Base-by-base conservation (phyloP, 1,140 invertebrate species). In the Zophobas atratus region DNA sequence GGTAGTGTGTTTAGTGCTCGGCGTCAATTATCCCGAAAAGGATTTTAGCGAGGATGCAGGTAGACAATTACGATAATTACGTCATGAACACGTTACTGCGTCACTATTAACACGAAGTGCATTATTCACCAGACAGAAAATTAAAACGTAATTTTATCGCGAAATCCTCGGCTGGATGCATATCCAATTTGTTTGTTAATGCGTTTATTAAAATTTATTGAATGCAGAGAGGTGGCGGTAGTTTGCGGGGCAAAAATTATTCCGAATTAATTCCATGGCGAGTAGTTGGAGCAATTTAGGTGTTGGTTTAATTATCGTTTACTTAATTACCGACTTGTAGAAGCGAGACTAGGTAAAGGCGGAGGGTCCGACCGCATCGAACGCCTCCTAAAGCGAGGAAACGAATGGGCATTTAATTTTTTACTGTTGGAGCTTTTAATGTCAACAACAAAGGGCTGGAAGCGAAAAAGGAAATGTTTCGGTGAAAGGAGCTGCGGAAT, bases 391-490 rank as follows among this genome's bases (percentile, higher is more conserved):
- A 51, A 20, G 4, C 4, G 4, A 2, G n/a, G 49, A 51, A 51
- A 51, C 49, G n/a, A 20, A 51, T 51, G n/a, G 49, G 4, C n/a
- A 51, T 51, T 51, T 51, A 51, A 51, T 51, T 51, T 51, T 51
- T 51, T 51, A 51, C n/a, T 20, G 49, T 51, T 20, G 49, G 43
- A 20, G 49, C 49, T 51, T 51, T 51, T 20, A 51, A 51, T 51
- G 49, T 51, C 49, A 51, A 51, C 49, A 51, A 20, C 20, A 20
- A 51, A 51, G 4, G n/a, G 3, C 43, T 46, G 3, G n/a, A 51
- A 20, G 3, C 43, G 43, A 46, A 46, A 46, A 46, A 46, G 43
- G 3, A 4, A 8, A 8, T 46, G 43, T 3, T 20, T 46, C 3
- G 43, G 43, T 46, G 43, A 46, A 4, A 20, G 20, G 20, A 20